phyloP scores from a whole-genome alignment of 2,888 invertebrate genomes.

The Seira ritae region DNA sequence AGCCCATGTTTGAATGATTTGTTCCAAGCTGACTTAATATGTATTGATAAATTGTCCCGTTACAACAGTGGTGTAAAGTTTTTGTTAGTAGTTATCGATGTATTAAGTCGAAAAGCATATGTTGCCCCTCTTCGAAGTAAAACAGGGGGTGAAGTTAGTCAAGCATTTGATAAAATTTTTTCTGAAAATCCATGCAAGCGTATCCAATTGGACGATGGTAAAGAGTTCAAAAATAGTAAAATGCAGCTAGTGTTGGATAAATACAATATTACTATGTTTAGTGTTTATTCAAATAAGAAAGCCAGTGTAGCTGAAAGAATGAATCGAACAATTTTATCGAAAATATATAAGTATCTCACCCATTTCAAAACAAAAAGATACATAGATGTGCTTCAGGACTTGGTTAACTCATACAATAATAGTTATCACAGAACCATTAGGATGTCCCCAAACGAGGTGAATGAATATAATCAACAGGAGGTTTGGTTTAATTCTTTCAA shows the following conservation, averaged over 20 bases:
- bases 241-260: not conserved
- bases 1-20: slow-evolving; percentile 42
- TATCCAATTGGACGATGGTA: slow-evolving; percentile 55
- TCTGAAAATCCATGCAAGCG: slow-evolving; percentile 22
- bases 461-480: slow-evolving; percentile 35
- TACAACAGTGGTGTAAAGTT: slow-evolving; percentile 51
- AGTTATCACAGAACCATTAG: slow-evolving; percentile 41
- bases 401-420: slow-evolving; percentile 43
- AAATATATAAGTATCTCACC: slow-evolving; percentile 28
- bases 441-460: slow-evolving; percentile 32
- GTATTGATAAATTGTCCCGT: slow-evolving; percentile 27
- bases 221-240: slow-evolving; percentile 40
- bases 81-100: slow-evolving; percentile 64
- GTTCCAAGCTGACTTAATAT: slow-evolving; percentile 54
- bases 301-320: slow-evolving; percentile 51
- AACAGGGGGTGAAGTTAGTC: slow-evolving; percentile 24
- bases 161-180: slow-evolving; percentile 55
- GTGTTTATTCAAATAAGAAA: slow-evolving; percentile 56
- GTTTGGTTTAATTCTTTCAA: slow-evolving; percentile 76
- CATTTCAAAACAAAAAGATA: slow-evolving; percentile 36
- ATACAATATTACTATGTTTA: slow-evolving; percentile 51
- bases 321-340: slow-evolving; percentile 52
- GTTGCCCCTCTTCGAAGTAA: slow-evolving; percentile 61
- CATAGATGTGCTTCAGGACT: slow-evolving; percentile 35
- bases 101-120: slow-evolving; percentile 66